Percentiles rank a stretch among this genome's conserved stretches.
Conservation (phyloP, 2,113 vertebrate species). For the Crotalus viridis region DNA sequence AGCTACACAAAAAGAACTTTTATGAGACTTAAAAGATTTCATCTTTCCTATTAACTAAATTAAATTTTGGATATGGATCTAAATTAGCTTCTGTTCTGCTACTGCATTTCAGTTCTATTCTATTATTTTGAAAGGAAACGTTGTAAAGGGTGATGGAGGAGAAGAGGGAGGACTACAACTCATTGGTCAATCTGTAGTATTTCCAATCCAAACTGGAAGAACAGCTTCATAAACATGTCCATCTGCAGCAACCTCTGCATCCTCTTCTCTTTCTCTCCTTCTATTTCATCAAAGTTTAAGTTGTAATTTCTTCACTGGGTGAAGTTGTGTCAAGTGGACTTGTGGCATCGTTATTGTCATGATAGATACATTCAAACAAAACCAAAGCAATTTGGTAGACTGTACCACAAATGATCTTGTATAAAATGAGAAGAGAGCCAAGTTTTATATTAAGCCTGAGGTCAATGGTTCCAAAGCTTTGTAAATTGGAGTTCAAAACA, state of each 20-base stretch:
- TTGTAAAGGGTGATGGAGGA: background rate
- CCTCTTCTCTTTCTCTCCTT: background rate
- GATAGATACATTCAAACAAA: background rate
- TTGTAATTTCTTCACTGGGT: background rate
- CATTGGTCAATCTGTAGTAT: background rate
- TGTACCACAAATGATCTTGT: background rate
- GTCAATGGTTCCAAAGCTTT: constrained; percentile 51
- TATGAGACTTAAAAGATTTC: background rate
- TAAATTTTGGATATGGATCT: background rate
- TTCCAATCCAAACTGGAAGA: background rate
- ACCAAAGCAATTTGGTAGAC: background rate
- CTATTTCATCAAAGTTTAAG: background rate
- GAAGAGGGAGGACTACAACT: background rate
- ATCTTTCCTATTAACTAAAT: background rate
- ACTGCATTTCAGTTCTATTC: background rate
- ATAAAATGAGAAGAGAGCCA: background rate
- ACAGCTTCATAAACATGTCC: background rate
- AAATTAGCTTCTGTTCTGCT: background rate
- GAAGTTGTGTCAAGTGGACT: background rate
- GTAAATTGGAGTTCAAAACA: constrained; percentile 50
- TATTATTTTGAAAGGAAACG: background rate
- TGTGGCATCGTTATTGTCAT: background rate
- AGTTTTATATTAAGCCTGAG: constrained; percentile 37
- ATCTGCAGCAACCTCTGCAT: background rate
- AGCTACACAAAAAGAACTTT: background rate